Base-by-base conservation (phyloP, 2,797 vertebrate species). In the Phalloptychus januarius region DNA sequence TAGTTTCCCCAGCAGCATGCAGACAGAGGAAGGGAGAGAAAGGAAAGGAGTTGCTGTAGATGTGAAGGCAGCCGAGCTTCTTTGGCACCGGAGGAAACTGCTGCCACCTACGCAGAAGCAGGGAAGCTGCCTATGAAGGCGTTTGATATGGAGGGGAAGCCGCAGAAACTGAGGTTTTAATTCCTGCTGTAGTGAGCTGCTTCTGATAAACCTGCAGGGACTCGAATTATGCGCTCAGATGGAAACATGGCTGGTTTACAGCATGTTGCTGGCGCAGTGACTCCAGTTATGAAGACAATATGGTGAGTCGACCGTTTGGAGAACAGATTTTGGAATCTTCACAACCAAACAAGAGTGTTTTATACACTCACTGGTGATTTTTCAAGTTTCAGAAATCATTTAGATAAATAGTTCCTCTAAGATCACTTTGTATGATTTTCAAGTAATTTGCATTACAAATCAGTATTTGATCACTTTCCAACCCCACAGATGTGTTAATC, bases 31-130 rank as follows among this genome's bases (percentile, higher is more conserved):
- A 79, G 73, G 42, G 74, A 81, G 80, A 85, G 48, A 63, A 85
- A 78, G 42, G 73, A 86, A 71, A 54, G 44, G 72, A 86, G 77
- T 83, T 78, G 58, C 23, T 70, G 74, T 74, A 54, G 72, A 76
- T 76, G 75, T 78, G 73, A 58, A 71, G 46, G 80, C 23, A 45
- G 15, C 44, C 28, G 78, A 46, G 78, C 70, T 75, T 50, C 44
- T 3, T 44, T 46, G 0, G 45, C 76, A 40, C 74, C 31, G 71
- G 81, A 76, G 75, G 83, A 74, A 48, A 40, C 65, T 79, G n/a
- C 79, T 36, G 40, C 79, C 79, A 71, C 84, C 83, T 79, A 87
- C 82, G 28, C 72, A 0, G 61, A 54, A 76, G 79, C 79, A 81
- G 75, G 78, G 77, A 10, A 80, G 67, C 40, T 73, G 4, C 54